Conservation (phyloP, 2,113 vertebrate genomes). For the rabbit (Oryctolagus cuniculus) region DNA sequence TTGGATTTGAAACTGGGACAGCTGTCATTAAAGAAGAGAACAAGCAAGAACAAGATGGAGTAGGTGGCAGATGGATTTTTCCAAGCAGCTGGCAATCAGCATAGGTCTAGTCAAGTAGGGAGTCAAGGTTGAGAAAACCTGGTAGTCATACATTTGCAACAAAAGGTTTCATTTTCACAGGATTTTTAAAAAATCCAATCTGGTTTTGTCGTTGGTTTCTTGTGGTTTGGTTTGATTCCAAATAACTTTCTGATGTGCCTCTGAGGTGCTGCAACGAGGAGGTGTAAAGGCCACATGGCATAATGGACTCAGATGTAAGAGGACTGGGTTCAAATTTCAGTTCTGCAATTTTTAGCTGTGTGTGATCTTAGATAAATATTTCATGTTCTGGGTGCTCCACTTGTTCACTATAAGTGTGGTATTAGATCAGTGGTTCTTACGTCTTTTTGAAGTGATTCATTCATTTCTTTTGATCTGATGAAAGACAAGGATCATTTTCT, state of each 20-base stretch:
- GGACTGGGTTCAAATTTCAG: neutral
- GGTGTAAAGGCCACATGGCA: neutral
- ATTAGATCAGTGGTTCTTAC: neutral
- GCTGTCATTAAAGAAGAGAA: constrained; percentile 72
- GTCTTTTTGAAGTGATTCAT: neutral
- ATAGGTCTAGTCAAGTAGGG: constrained; percentile 61
- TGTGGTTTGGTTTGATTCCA: neutral
- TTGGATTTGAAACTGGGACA: constrained; percentile 65
- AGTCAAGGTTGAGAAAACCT: neutral
- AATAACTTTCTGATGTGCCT: constrained; percentile 37
- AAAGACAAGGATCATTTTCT: constrained; percentile 18
- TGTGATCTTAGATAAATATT: constrained; percentile 18
- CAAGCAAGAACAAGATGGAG: constrained; percentile 48
- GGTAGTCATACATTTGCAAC: constrained; percentile 12
- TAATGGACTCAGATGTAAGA: neutral
- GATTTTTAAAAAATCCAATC: neutral
- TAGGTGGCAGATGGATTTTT: constrained; percentile 66
- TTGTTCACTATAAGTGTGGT: neutral
- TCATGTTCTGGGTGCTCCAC: neutral
- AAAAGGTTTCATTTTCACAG: constrained; percentile 47
- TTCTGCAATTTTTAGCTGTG: neutral
- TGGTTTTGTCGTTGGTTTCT: constrained; percentile 1
- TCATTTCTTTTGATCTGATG: neutral
- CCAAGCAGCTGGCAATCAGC: constrained; percentile 30
- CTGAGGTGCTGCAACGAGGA: neutral